Evolutionary conservation across 64 coral and sea anemone genomes (phyloP), one percentile per base, ranked within the genome.

Genomic region (Montipora cactus): DNA sequence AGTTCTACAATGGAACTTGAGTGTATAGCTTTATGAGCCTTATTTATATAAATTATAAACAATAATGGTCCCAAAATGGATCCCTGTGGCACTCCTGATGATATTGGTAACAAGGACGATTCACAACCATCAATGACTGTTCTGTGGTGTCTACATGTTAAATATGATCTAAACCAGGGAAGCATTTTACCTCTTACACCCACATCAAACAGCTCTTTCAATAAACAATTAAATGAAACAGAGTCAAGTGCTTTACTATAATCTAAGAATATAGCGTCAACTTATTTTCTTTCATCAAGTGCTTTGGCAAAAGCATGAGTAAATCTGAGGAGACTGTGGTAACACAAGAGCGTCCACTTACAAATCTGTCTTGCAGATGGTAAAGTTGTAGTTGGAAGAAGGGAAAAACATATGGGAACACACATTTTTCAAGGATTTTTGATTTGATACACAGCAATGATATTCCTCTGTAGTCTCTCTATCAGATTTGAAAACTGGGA

Each of bases 91-190:
- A 76, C 74, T 76, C 74, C 74, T 76, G 74, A 14, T 76, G 74
- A 76, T 76, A 47, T 45, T 76, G 25, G 25, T 46, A 76, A 44
- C 74, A 76, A 76, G 25, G 74, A 76, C 74, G 74, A 76, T 76
- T 76, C 74, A 45, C 44, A 76, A 76, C 74, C 74, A 76, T 45
- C 23, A 76, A 47, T 76, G 74, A 76, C 74, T 76, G 74, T 76
- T 76, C 74, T 76, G 25, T 76, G 74, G 11, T 44, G 25, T 76
- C 25, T 76, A 76, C 74, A 76, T 76, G 82, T 86, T 37, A 86
- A 86, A 66, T 86, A 86, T 69, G 82, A 86, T 87, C 84, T 87
- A 87, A 87, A 87, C 84, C 84, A 73, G 84, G 84, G 49, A 49
- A 89, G 45, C 48, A 89, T 3, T 25, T 89, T 89, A 77, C 87